phyloP scores from a whole-genome alignment of 1,140 invertebrate genomes.

The Brachionus rubens region DNA sequence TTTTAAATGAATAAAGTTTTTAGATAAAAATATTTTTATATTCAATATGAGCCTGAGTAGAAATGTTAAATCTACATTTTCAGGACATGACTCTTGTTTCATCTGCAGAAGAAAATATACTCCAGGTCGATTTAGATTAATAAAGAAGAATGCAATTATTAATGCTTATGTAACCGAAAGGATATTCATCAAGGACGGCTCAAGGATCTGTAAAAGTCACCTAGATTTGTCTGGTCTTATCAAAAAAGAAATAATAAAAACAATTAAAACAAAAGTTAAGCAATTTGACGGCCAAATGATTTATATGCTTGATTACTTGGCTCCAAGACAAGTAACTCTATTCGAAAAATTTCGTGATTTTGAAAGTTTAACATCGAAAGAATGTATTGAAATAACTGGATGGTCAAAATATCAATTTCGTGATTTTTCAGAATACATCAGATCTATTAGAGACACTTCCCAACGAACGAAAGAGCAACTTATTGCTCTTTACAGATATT shows the following conservation, averaged over 20 bases:
- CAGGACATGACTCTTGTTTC: neutral
- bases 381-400: slow-evolving; percentile 13
- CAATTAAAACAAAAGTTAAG: neutral
- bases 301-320: neutral
- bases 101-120: neutral
- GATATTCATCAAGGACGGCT: neutral
- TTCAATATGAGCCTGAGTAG: neutral
- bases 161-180: neutral
- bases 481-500: slow-evolving; percentile 21
- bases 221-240: neutral
- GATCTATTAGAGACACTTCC: neutral
- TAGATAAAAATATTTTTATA: neutral
- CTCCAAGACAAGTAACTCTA: neutral
- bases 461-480: slow-evolving; percentile 10
- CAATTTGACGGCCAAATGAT: neutral
- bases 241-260: slow-evolving; percentile 11
- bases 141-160: neutral
- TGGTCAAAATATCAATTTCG: slow-evolving; percentile 25
- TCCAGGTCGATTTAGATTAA: neutral
- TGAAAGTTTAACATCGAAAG: neutral
- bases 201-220: neutral
- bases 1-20: neutral
- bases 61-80: neutral
- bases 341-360: slow-evolving; percentile 11
- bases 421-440: neutral